A percentile compares a stretch with the other conserved stretches of the same genome.
These are phyloP conservation scores for Porites evermanni DNA, from an alignment of 92 coral and sea anemone species.

Conservation along the genomic window DNA sequence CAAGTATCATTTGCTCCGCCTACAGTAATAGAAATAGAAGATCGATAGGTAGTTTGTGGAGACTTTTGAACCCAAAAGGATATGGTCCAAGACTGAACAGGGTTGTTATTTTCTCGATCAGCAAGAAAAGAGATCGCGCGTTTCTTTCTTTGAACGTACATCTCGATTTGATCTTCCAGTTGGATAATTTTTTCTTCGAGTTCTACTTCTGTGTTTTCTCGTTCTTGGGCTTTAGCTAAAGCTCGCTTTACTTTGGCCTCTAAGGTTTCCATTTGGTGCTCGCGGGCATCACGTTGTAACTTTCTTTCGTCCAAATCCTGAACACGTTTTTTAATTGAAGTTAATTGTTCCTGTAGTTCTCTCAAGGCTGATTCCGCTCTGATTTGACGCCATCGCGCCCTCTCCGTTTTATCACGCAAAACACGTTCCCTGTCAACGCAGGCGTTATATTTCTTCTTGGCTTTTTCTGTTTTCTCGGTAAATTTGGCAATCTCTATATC, in stretches of 20 bases:
- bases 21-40: not conserved
- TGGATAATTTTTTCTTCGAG: slow-evolving; percentile 59
- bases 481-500: slow-evolving; percentile 31
- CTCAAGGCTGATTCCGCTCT: not conserved
- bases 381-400: not conserved
- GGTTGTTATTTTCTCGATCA: slow-evolving; percentile 23
- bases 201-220: slow-evolving; percentile 44
- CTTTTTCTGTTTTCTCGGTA: slow-evolving; percentile 40
- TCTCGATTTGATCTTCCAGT: slow-evolving; percentile 64
- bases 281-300: not conserved
- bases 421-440: slow-evolving; percentile 49
- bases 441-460: slow-evolving; percentile 31
- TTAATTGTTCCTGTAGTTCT: slow-evolving; percentile 14
- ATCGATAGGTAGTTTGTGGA: not conserved
- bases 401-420: not conserved
- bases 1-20: not conserved
- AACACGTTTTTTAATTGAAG: slow-evolving; percentile 1
- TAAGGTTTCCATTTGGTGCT: not conserved
- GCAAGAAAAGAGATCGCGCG: slow-evolving; percentile 38
- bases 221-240: slow-evolving; percentile 39
- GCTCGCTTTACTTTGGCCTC: slow-evolving; percentile 11
- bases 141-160: slow-evolving; percentile 43
- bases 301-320: slow-evolving; percentile 1
- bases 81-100: slow-evolving; percentile 14
- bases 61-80: slow-evolving; percentile 25